Evolutionary conservation across 2,113 vertebrate species (phyloP), one percentile per base, ranked within the genome.

Genomic region (Equus przewalskii): DNA sequence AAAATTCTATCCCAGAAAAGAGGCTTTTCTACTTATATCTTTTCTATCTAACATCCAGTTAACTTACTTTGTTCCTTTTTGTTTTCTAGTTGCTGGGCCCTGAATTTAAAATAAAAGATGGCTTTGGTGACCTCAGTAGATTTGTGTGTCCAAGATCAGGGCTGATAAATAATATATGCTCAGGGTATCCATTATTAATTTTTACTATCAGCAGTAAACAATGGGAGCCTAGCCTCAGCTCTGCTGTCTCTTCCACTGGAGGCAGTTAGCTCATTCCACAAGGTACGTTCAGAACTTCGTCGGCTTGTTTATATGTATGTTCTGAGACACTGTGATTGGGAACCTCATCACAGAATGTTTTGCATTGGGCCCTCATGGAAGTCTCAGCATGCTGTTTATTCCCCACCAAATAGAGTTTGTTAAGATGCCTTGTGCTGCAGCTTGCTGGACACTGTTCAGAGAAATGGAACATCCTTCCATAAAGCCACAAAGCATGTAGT

Each of bases 171-270:
- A 98, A 97, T 92, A 83, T 13, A 96, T 95, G 33, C 41, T 60
- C 41, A n/a, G 24, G 56, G 2, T 82, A 94, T 86, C 72, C 62
- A 92, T 98, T 97, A 98, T 97, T 98, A 96, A 96, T 95, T 18
- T 16, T 70, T 75, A 89, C 33, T 85, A 90, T 62, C 13, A 60
- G 7, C 62, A 76, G n/a, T 89, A 97, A 97, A 89, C 44, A 95
- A 33, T 41, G 2, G 64, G 1, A 87, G 26, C 28, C 49, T 19
- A 10, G 16, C 33, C 54, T 94, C 18, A n/a, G 9, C 33, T 58
- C 1, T 9, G 4, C 28, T 11, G 3, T 15, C 6, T 7, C 26
- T 44, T 80, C 19, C n/a, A 73, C 41, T 16, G 8, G 30, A 56
- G 1, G 0, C 12, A 4, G 41, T 76, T 75, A 95, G 75, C 76